These are phyloP conservation scores for Channa argus DNA, from an alignment of 2,113 vertebrate genomes.

Conservation along the genomic window DNA sequence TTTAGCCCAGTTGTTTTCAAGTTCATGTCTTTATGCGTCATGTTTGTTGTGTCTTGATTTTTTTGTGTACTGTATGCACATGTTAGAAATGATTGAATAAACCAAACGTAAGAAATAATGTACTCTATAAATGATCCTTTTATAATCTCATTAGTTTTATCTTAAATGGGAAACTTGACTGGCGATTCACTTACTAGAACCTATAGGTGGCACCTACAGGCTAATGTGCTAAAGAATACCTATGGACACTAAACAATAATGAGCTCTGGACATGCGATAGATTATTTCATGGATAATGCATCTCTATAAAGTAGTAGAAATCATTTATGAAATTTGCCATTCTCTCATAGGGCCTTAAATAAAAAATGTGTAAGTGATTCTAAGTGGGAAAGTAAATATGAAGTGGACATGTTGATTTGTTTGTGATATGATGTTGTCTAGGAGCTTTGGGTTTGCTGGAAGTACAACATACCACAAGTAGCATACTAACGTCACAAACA, in stretches of 20 bases:
- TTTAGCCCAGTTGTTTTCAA: conserved; percentile 2
- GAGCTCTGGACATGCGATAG: conserved; percentile 21
- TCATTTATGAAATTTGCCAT: conserved; percentile 12
- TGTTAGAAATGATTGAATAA: not conserved
- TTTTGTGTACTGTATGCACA: not conserved
- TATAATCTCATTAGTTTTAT: not conserved
- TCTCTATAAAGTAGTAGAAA: not conserved
- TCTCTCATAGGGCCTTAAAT: too few species aligned
- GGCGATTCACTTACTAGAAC: not conserved
- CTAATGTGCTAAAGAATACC: conserved; percentile 2
- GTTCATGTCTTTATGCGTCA: not conserved
- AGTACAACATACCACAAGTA: conserved; percentile 7
- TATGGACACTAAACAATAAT: conserved; percentile 19
- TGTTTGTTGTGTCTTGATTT: too few species aligned
- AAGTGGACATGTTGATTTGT: conserved; percentile 19
- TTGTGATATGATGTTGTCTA: conserved; percentile 28
- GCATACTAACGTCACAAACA: conserved; percentile 44
- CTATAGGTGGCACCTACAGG: conserved; percentile 39
- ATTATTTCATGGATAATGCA: conserved; percentile 15
- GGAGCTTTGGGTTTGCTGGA: conserved; percentile 22
- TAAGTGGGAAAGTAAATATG: not conserved
- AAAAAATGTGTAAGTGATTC: too few species aligned
- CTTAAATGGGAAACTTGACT: not conserved
- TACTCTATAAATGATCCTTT: not conserved
- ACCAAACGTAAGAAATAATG: not conserved